phyloP scores from a whole-genome alignment of 2,888 invertebrate species.

The Drepana falcataria region DNA sequence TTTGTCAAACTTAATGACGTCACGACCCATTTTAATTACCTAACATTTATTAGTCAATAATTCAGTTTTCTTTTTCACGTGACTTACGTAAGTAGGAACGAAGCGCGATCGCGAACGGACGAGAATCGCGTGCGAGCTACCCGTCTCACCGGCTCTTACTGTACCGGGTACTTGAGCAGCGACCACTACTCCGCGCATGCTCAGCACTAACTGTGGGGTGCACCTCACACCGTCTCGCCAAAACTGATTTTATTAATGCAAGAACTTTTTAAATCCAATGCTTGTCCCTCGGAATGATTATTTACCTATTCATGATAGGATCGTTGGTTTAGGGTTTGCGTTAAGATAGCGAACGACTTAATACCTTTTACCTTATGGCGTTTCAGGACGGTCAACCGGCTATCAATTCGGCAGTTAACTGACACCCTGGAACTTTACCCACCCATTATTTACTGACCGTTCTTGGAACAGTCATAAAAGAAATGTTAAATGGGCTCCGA shows the following conservation, averaged over 20 bases:
- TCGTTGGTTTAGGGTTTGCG: constrained; percentile 37
- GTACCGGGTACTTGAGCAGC: constrained; percentile 31
- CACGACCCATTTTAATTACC: background rate
- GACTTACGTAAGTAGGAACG: constrained; percentile 66
- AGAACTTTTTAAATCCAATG: background rate
- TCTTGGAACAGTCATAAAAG: background rate
- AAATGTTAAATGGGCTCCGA: background rate
- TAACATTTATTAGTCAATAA: constrained; percentile 7
- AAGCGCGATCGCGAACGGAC: constrained; percentile 12
- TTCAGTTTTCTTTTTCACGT: constrained; percentile 28
- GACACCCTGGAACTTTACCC: constrained; percentile 11
- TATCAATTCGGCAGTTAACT: constrained; percentile 16
- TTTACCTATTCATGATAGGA: constrained; percentile 62
- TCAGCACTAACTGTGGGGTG: constrained; percentile 51
- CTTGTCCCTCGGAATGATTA: constrained; percentile 38
- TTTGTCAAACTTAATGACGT: background rate
- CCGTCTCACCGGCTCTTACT: constrained; percentile 57
- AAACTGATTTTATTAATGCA: constrained; percentile 54
- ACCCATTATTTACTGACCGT: constrained; percentile 6
- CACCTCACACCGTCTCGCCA: constrained; percentile 49
- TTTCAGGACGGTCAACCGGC: constrained; percentile 37
- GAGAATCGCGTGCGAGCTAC: constrained; percentile 38
- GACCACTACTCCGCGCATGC: constrained; percentile 60
- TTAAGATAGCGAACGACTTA: constrained; percentile 45
- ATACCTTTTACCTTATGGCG: constrained; percentile 50